Conservation (phyloP, 2,113 vertebrate species). For the Pycnonotus jocosus region DNA sequence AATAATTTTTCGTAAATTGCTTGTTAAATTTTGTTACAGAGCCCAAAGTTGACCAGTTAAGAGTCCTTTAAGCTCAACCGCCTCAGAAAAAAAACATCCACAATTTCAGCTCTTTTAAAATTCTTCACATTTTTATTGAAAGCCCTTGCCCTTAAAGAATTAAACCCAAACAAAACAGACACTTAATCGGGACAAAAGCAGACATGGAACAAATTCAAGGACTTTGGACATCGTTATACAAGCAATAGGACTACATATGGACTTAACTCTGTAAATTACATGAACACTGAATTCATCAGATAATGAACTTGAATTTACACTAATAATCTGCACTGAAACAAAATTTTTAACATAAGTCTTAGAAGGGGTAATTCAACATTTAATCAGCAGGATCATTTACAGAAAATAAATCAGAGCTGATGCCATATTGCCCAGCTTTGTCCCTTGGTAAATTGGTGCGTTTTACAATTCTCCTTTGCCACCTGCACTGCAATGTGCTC, state of each 20-base stretch:
- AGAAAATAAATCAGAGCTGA: neutral
- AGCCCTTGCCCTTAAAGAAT: neutral
- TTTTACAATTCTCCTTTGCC: neutral
- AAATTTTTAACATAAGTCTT: neutral
- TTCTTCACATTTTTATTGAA: neutral
- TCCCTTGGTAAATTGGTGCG: accelerated
- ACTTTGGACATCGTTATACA: neutral
- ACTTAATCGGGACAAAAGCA: neutral
- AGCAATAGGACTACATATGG: neutral
- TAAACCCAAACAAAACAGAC: neutral
- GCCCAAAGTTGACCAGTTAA: neutral
- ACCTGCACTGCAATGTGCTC: neutral
- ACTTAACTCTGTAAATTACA: neutral
- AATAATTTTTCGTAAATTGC: neutral
- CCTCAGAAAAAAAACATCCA: neutral
- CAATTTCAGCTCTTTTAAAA: neutral
- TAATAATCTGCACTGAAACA: neutral
- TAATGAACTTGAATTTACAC: neutral
- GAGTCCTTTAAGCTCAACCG: neutral
- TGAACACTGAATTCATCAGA: neutral
- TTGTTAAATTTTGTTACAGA: neutral
- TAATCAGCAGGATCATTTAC: neutral
- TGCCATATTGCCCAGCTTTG: accelerated
- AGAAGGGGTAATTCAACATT: neutral
- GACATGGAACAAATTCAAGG: neutral